These are phyloP conservation scores for Reticulitermes lucifugus DNA, from an alignment of 2,888 invertebrate species.

Conservation along the genomic window DNA sequence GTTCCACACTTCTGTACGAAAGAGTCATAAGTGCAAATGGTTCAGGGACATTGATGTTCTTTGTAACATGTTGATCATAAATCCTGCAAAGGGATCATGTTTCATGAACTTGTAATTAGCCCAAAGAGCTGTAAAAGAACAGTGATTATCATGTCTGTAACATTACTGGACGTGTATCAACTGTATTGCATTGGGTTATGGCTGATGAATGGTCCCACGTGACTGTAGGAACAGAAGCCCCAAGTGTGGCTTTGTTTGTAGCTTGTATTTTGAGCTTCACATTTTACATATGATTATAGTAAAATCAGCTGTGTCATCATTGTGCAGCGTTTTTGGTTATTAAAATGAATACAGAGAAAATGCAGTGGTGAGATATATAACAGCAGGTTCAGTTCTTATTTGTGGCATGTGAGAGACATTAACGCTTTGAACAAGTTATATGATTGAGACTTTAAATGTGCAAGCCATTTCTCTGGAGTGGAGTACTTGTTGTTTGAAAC, in stretches of 20 bases:
- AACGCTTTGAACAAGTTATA: not conserved
- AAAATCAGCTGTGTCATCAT: not conserved
- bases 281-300: not conserved
- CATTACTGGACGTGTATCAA: not conserved
- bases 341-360: not conserved
- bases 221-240: not conserved
- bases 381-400: not conserved
- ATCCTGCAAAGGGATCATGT: not conserved
- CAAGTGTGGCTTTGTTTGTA: not conserved
- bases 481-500: not conserved
- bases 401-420: not conserved
- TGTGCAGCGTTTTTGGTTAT: not conserved
- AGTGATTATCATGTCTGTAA: constrained; percentile 4
- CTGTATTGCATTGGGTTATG: not conserved
- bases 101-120: not conserved
- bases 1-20: not conserved
- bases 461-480: not conserved
- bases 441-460: not conserved
- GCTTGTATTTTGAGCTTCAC: not conserved
- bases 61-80: not conserved
- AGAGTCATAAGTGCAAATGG: not conserved
- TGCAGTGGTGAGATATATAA: not conserved
- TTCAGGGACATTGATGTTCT: not conserved
- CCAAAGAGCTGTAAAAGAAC: not conserved
- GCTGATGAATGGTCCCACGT: not conserved